Percentiles rank a stretch among this genome's conserved stretches.
Conservation (phyloP, 2,888 invertebrate species). For the Trachelus iudaicus region DNA sequence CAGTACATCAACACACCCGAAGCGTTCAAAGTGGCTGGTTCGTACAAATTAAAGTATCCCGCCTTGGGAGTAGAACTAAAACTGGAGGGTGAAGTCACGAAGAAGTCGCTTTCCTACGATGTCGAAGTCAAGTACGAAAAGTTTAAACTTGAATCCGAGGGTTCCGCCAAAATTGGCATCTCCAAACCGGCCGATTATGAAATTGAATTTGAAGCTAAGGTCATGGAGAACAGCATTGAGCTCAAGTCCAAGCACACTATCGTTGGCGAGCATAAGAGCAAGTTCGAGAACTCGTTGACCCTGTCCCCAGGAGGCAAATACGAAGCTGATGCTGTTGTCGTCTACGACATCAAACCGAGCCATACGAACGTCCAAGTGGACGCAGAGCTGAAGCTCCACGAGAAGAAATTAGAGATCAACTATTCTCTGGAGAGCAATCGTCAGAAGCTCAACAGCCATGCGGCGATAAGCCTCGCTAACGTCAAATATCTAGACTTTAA, state of each 20-base stretch:
- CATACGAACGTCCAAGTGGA: slow-evolving; percentile 69
- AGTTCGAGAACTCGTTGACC: slow-evolving; percentile 71
- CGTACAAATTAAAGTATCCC: slow-evolving; percentile 64
- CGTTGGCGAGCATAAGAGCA: slow-evolving; percentile 70
- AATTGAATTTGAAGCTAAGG: slow-evolving; percentile 69
- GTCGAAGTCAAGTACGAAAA: slow-evolving; percentile 71
- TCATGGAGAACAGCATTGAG: slow-evolving; percentile 68
- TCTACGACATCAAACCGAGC: slow-evolving; percentile 69
- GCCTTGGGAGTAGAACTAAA: slow-evolving; percentile 52
- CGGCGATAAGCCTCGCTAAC: slow-evolving; percentile 68
- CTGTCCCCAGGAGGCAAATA: slow-evolving; percentile 73
- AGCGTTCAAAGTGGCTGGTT: slow-evolving; percentile 68
- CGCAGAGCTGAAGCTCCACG: slow-evolving; percentile 70
- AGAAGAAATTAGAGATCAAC: slow-evolving; percentile 70
- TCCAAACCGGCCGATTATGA: slow-evolving; percentile 68
- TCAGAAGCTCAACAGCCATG: slow-evolving; percentile 68
- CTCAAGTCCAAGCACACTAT: slow-evolving; percentile 71
- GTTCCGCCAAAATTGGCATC: slow-evolving; percentile 65
- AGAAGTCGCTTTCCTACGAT: slow-evolving; percentile 70
- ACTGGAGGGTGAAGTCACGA: slow-evolving; percentile 70
- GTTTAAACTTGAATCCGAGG: slow-evolving; percentile 68
- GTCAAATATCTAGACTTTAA: slow-evolving; percentile 69
- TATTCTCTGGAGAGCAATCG: slow-evolving; percentile 66
- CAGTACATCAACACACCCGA: slow-evolving; percentile 52
- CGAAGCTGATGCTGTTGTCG: slow-evolving; percentile 71